Evolutionary conservation across 92 coral and sea anemone species (phyloP), one percentile per base, ranked within the genome.

Genomic region (Parazoanthus swiftii): DNA sequence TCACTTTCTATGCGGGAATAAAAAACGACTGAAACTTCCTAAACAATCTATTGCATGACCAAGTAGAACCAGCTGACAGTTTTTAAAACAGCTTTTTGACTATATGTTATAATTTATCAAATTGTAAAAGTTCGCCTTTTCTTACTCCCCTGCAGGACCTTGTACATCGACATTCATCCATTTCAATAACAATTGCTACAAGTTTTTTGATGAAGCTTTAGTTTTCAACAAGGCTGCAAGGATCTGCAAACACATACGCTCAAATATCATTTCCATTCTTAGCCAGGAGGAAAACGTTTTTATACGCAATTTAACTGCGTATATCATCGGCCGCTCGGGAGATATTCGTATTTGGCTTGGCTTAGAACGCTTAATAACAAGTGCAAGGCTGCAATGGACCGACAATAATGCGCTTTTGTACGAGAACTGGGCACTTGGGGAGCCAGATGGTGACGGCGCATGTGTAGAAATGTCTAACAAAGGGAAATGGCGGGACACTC

Each of bases 371-470:
- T 77, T 93, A 5, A 66, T 88, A 14, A 73, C 93, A 5, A 90
- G 85, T 74, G 83, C 86, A 33, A 88, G 79, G 33, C 90, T 93
- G 9, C 96, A 93, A 10, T 95, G 98, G 98, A 86, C 88, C 50
- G 98, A 95, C 77, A 89, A 75, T 2, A 74, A 74, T 72, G 86
- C 88, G 37, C 21, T 95, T 25, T 11, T 72, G 3, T 96, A 88
- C 46, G 78, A 80, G 68, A 95, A 97, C 89, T 97, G 98, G 98
- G 92, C 90, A 1, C 88, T 92, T 80, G 98, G 98, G 18, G 96
- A 97, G 78, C 99, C 98, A 5, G 94, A 93, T 80, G 76, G 83
- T 68, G 89, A 92, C 70, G 96, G 99, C 86, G 96, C 96, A 91
- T 97, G 99, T 93, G 98, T 93, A n/a, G 94, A 90, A 88, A 97